phyloP scores from a whole-genome alignment of 2,888 invertebrate genomes.

The Oligia fasciuncula region DNA sequence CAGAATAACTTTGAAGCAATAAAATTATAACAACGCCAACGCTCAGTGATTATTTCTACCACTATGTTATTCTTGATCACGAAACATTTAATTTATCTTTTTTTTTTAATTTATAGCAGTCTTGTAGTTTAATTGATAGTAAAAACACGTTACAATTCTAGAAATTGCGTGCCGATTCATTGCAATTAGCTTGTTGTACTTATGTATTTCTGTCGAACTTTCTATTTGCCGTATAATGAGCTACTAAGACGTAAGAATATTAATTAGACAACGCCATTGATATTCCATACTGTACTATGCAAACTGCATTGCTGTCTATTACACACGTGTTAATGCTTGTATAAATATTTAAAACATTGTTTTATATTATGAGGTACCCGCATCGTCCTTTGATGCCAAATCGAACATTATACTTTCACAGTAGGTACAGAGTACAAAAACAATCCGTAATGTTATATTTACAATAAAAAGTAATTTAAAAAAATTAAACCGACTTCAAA shows the following conservation, averaged over 20 bases:
- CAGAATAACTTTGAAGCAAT: neutral
- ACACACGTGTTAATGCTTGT: constrained; percentile 30
- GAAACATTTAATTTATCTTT: neutral
- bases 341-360: constrained; percentile 28
- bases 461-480: no score
- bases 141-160: constrained; percentile 20
- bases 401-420: constrained; percentile 16
- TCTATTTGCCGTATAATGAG: constrained; percentile 66
- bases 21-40: neutral
- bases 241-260: constrained; percentile 67
- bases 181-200: constrained; percentile 47
- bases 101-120: neutral
- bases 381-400: constrained; percentile 12
- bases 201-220: constrained; percentile 61
- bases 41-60: neutral
- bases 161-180: constrained; percentile 51
- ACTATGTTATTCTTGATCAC: neutral
- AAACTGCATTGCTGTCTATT: constrained; percentile 63
- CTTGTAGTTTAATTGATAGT: neutral
- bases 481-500: no score
- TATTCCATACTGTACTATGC: constrained; percentile 69
- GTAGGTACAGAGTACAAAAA: neutral
- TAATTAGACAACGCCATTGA: constrained; percentile 67
- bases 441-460: neutral
- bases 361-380: constrained; percentile 13